Base-by-base conservation (phyloP, 1,140 invertebrate species). In the Drosophila arizonae region DNA sequence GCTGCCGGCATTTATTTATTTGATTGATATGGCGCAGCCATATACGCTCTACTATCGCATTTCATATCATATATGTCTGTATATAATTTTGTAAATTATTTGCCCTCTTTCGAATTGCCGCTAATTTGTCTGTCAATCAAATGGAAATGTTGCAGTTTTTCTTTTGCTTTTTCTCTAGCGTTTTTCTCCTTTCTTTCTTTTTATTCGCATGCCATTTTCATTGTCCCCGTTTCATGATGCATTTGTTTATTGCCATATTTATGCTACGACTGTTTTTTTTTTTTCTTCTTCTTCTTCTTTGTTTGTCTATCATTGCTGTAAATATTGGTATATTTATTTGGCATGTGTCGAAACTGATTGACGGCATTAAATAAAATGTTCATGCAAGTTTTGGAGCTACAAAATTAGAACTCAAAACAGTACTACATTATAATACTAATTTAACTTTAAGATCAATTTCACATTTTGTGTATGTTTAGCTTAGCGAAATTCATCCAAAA, bases 41-140 rank as follows among this genome's bases (percentile, higher is more conserved):
- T 76, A 48, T 45, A n/a, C 43, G 52, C 48, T 10, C 52, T 36
- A 52, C 43, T 63, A 36, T 50, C 62, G 56, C 33, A 36, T 36
- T 9, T 36, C 11, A 39, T 39, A 39, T 39, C 36, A 11, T 11
- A 39, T 39, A 39, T 39, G 4, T 39, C 11, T 39, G 11, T 39
- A 39, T 65, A 74, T 74, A 68, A 73, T 79, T 87, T 62, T 87
- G 72, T 76, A 86, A 87, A 87, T 82, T 81, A 87, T 86, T 78
- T 81, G 68, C 71, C 78, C 62, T 75, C 50, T 43, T 21, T 87
- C 82, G 82, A 69, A 88, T 88, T 87, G 82, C 84, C 79, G 79
- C 84, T 87, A 87, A 87, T 87, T 87, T 87, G 84, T 82, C 82
- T 87, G 82, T 87, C 82, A 87, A 88, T 87, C 82, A 87, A 39